Evolutionary conservation across 37 sponge, comb jelly and placozoan genomes (phyloP), one percentile per base, ranked within the genome.

Genomic region (Lycopodina hypogea): DNA sequence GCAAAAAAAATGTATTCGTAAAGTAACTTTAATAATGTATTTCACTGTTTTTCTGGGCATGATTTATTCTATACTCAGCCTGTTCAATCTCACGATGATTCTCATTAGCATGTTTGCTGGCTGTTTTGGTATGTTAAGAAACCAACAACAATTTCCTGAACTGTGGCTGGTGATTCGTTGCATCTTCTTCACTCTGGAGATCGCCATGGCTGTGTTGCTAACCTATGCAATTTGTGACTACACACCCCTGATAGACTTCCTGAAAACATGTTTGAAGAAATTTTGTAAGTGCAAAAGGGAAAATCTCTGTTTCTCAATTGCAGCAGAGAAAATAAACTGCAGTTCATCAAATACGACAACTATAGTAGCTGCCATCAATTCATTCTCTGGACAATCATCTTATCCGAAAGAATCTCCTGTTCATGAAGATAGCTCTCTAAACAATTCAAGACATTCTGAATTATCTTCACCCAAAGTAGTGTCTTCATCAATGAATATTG

Each of bases 31-130:
- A 35, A 59, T 89, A 0, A 89, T 76, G 0, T 89, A 75, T 56
- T 15, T 74, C 19, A 58, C 84, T 23, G 89, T 81, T 1, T 21
- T 33, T 26, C 63, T 89, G 50, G 89, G 89, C 0, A 83, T 82
- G 14, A 6, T 75, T 0, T 89, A 89, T 57, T 84, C 84, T 21
- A 38, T 79, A 0, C 36, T 89, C 52, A 76, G 56, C 21, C 34
- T 83, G n/a, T 74, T 53, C 24, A 77, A 70, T 32, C 28, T 83
- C 41, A 61, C 57, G 4, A 9, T 72, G 40, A 26, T 64, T 15
- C 21, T 7, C 11, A 56, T 71, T n/a, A 34, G 35, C 8, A 17
- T 85, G 17, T 85, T 85, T 40, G 56, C 59, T 6, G 48, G 48
- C 4, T 85, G 85, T 60, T 36, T 37, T 21, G 72, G 63, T 37